These are phyloP conservation scores for Caradrina clavipalpis DNA, from an alignment of 2,888 invertebrate species.

Conservation along the genomic window DNA sequence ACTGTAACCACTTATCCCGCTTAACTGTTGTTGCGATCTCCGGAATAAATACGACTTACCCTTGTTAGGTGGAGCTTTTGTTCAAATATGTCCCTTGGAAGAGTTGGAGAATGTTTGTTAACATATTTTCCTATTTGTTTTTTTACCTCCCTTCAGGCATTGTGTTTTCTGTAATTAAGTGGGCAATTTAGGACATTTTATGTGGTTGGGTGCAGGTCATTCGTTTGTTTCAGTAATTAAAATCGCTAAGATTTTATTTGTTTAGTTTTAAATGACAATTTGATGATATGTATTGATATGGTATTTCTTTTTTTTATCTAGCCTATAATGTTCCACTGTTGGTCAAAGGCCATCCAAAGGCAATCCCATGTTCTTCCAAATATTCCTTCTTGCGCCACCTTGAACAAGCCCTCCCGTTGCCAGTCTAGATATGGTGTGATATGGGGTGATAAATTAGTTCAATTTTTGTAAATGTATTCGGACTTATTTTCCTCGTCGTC, in stretches of 20 bases:
- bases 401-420: too few relatives aligned
- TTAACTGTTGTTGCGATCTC: slow-evolving; percentile 65
- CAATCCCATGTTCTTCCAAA: too few relatives aligned
- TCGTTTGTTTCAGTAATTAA: slow-evolving; percentile 16
- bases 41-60: slow-evolving; percentile 67
- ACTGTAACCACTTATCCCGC: slow-evolving; percentile 57
- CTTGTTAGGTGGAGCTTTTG: slow-evolving; percentile 61
- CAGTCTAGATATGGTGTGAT: too few relatives aligned
- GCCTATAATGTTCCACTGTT: too few relatives aligned
- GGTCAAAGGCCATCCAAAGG: too few relatives aligned
- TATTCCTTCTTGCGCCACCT: too few relatives aligned
- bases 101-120: slow-evolving; percentile 46
- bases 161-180: slow-evolving; percentile 48
- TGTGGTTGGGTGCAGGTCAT: slow-evolving; percentile 14
- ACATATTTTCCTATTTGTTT: slow-evolving; percentile 51
- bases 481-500: not conserved
- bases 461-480: not conserved
- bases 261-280: slow-evolving; percentile 23
- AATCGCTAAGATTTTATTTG: slow-evolving; percentile 13
- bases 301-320: too few relatives aligned
- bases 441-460: not conserved
- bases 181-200: slow-evolving; percentile 40
- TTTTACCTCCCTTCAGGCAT: slow-evolving; percentile 39
- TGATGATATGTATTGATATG: not conserved
- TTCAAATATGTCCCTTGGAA: slow-evolving; percentile 61